Evolutionary conservation across 2,113 vertebrate species (phyloP), one percentile per base, ranked within the genome.

Genomic region (Struthio camelus): DNA sequence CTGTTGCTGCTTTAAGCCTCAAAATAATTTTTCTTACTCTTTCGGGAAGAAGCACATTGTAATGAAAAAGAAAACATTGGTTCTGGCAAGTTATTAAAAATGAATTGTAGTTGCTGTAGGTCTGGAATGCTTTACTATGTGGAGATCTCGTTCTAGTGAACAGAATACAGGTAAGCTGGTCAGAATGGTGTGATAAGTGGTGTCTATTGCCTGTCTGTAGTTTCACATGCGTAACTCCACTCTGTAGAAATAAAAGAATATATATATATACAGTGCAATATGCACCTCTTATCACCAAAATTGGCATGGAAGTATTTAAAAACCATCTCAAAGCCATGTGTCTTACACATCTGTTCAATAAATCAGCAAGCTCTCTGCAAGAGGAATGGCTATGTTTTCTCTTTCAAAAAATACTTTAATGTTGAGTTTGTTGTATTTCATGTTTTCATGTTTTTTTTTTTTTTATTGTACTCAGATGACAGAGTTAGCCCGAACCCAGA

Each of bases 401-500:
- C 9, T 34, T 48, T 30, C 56, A 82, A 69, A 84, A 58, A 92
- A 15, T 20, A n/a, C n/a, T 46, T 89, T 64, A 56, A 11, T 72
- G n/a, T 19, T 78, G 25, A 89, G 9, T 14, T 40, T 20, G 14
- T 38, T 61, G 51, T 42, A 5, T 90, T 38, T 64, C 62, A 38
- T 23, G 51, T 24, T 53, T 53, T 61, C 28, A 10, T 59, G 17
- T 32, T 62, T 9, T 54, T 94, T 1, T 87, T 94, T 6, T 79
- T 92, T 61, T 73, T 88, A 38, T 59, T 87, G 19, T 81, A 3
- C 93, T 94, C 96, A 99, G 99, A 98, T 99, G 98, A 97, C 98
- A 40, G 99, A 99, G 82, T 81, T 99, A 87, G 97, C 98, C 20
- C 98, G 97, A 56, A 94, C 97, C 4, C 99, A 98, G 71, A 96